Evolutionary conservation across 2,113 vertebrate genomes (phyloP).

Genomic region (Cyanocitta stelleri): DNA sequence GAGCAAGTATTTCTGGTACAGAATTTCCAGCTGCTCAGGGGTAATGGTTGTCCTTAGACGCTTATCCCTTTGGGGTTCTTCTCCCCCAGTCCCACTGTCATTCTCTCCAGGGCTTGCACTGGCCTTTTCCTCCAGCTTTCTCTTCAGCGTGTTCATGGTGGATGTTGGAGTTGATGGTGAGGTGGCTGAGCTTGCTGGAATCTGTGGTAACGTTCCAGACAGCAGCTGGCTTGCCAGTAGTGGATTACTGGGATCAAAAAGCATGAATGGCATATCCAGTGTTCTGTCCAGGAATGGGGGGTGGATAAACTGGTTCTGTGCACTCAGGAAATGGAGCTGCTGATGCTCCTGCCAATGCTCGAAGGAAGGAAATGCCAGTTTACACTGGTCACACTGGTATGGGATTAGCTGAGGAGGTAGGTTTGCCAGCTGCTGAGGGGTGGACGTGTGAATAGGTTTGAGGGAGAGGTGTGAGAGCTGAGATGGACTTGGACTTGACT

Average conservation of each 20-base stretch:
- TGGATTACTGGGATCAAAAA: constrained; percentile 97
- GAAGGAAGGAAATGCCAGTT: constrained; percentile 94
- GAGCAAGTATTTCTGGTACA: constrained; percentile 97
- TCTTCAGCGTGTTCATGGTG: constrained; percentile 95
- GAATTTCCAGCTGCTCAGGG: constrained; percentile 94
- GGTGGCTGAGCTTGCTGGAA: constrained; percentile 90
- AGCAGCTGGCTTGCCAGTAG: constrained; percentile 93
- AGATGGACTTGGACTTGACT: constrained; percentile 85
- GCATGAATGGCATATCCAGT: constrained; percentile 97
- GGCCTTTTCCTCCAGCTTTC: constrained; percentile 97
- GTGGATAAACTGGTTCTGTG: constrained; percentile 97
- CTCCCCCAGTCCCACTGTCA: constrained; percentile 92
- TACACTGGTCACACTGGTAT: constrained; percentile 99
- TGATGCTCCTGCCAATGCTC: constrained; percentile 99
- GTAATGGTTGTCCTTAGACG: constrained; percentile 97
- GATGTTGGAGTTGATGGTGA: constrained; percentile 94
- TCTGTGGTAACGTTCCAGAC: constrained; percentile 90
- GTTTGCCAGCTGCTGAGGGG: constrained; percentile 81
- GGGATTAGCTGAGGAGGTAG: constrained; percentile 93
- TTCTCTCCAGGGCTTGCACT: constrained; percentile 94
- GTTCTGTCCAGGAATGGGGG: constrained; percentile 94
- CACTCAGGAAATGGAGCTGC: constrained; percentile 96
- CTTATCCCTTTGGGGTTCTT: constrained; percentile 96
- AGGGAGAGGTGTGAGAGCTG: constrained; percentile 89
- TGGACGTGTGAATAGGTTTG: constrained; percentile 86